phyloP scores from a whole-genome alignment of 2,113 vertebrate genomes.

The Spilogale gracilis region DNA sequence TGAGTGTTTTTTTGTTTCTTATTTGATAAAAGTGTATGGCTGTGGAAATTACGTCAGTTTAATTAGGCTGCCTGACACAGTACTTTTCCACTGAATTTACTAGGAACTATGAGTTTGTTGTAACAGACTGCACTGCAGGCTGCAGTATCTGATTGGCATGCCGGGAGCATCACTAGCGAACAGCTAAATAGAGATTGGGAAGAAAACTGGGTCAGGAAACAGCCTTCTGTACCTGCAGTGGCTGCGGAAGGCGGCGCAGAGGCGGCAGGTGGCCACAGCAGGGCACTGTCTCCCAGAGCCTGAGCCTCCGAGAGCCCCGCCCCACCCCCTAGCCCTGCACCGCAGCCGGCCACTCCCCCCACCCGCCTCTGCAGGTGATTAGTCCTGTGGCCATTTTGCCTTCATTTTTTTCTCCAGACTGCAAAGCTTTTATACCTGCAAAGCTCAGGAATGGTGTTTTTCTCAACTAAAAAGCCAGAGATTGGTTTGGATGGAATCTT shows the following conservation, averaged over 20 bases:
- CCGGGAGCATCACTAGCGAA: constrained; percentile 88
- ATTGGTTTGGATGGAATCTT: constrained; percentile 15
- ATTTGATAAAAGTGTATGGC: constrained; percentile 75
- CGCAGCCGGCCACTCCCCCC: not conserved
- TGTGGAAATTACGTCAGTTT: constrained; percentile 80
- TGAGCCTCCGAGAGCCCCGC: not conserved
- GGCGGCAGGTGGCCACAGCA: constrained; percentile 85
- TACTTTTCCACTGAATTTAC: constrained; percentile 90
- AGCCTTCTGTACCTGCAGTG: constrained; percentile 87
- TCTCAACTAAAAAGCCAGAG: constrained; percentile 46
- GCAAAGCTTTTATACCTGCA: constrained; percentile 11
- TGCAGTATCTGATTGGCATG: constrained; percentile 91
- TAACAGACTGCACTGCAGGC: constrained; percentile 89
- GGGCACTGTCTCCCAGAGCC: constrained; percentile 86
- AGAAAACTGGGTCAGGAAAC: constrained; percentile 90
- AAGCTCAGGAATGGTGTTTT: constrained; percentile 40
- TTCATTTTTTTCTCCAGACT: constrained; percentile 37
- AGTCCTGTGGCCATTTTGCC: constrained; percentile 44
- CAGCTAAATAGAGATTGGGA: constrained; percentile 88
- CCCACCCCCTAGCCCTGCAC: not conserved
- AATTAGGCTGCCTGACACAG: constrained; percentile 84
- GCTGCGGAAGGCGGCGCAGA: constrained; percentile 79
- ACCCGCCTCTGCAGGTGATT: constrained; percentile 40
- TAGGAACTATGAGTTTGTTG: constrained; percentile 85
- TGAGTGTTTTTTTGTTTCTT: not conserved